Evolutionary conservation across 2,113 vertebrate genomes (phyloP).

Genomic region (Acanthochromis polyacanthus): DNA sequence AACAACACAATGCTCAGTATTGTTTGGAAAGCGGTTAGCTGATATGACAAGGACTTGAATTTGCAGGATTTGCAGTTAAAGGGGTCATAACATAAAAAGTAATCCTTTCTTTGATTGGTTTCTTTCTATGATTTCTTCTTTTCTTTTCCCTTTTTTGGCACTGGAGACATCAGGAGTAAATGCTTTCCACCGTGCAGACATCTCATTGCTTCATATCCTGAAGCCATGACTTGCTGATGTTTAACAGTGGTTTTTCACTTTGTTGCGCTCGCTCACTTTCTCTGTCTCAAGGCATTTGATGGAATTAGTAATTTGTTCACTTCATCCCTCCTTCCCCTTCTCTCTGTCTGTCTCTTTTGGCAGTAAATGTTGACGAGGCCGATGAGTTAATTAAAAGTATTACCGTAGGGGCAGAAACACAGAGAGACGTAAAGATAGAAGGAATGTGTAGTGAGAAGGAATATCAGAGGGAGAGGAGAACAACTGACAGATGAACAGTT

Average conservation of each 20-base stretch:
- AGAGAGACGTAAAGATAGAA: slow-evolving; percentile 43
- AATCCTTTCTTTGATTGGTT: background rate
- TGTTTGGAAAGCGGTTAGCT: background rate
- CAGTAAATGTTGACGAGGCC: slow-evolving; percentile 73
- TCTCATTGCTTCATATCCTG: slow-evolving; percentile 20
- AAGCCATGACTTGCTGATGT: slow-evolving; percentile 38
- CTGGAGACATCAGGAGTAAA: slow-evolving; percentile 23
- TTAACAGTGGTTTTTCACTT: slow-evolving; percentile 22
- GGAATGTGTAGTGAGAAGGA: slow-evolving; percentile 19
- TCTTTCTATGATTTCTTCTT: background rate
- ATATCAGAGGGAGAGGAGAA: no score
- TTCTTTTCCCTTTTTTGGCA: slow-evolving; percentile 8
- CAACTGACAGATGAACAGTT: no score
- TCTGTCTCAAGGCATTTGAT: slow-evolving; percentile 32
- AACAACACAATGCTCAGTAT: background rate
- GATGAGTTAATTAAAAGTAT: slow-evolving; percentile 79
- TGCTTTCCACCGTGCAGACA: slow-evolving; percentile 6
- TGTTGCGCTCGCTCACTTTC: slow-evolving; percentile 4
- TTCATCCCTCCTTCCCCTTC: background rate
- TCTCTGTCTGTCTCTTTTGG: slow-evolving; percentile 54
- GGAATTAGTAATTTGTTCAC: slow-evolving; percentile 55
- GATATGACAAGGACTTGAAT: background rate
- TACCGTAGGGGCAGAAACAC: slow-evolving; percentile 44
- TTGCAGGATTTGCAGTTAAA: no score
- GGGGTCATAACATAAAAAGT: background rate